Evolutionary conservation across 1,140 invertebrate genomes (phyloP).

Genomic region (Bacillus rossius): DNA sequence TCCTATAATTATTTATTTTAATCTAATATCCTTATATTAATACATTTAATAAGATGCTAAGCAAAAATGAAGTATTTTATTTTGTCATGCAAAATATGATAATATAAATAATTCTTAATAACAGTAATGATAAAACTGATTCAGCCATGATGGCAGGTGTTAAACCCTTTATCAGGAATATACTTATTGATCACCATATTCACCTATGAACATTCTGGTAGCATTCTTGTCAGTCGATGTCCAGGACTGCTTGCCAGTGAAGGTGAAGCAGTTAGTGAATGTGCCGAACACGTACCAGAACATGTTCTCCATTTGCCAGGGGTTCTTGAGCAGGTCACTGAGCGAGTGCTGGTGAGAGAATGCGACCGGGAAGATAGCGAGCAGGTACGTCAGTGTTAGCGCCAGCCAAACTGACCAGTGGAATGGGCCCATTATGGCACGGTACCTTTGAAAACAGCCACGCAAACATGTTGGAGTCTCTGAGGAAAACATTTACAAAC

Average conservation of each 20-base stretch:
- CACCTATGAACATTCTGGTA: slow-evolving; percentile 62
- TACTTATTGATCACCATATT: too few species aligned
- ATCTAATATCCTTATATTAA: too few species aligned
- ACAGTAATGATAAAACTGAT: too few species aligned
- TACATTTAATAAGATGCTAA: too few species aligned
- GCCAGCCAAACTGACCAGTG: slow-evolving; percentile 69
- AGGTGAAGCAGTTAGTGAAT: slow-evolving; percentile 72
- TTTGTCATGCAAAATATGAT: too few species aligned
- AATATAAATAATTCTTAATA: too few species aligned
- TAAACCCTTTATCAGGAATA: too few species aligned
- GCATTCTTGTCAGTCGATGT: slow-evolving; percentile 58
- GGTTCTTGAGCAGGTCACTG: slow-evolving; percentile 53
- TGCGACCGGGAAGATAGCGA: slow-evolving; percentile 61
- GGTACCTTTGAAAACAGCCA: slow-evolving; percentile 49
- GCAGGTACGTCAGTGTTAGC: slow-evolving; percentile 59
- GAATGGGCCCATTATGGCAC: slow-evolving; percentile 75
- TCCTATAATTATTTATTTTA: too few species aligned
- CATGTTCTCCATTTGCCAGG: slow-evolving; percentile 28
- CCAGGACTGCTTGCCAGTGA: slow-evolving; percentile 60
- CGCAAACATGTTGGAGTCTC: background rate
- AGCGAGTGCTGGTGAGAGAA: slow-evolving; percentile 61
- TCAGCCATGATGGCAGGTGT: too few species aligned
- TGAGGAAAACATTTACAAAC: background rate
- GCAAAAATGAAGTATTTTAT: too few species aligned
- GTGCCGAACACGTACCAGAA: slow-evolving; percentile 67